Evolutionary conservation across 2,113 vertebrate genomes (phyloP).

Genomic region (Diglossa brunneiventris): DNA sequence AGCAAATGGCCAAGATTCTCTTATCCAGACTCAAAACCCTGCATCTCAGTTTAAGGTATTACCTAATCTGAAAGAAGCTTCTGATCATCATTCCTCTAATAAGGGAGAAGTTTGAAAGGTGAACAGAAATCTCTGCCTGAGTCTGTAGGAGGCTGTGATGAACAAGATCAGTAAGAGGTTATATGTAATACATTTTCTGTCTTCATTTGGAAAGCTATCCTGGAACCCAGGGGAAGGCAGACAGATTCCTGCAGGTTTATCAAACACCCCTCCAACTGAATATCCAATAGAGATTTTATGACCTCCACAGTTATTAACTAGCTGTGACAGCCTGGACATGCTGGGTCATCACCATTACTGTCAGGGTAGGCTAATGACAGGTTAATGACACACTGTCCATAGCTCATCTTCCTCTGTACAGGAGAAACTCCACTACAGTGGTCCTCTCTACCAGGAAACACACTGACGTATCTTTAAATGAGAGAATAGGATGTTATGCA

Average conservation of each 20-base stretch:
- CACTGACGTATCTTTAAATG: neutral
- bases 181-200: neutral
- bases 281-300: neutral
- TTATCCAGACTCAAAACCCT: neutral
- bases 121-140: neutral
- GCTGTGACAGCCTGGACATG: neutral
- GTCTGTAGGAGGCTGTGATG: neutral
- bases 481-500: neutral
- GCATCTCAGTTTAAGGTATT: neutral
- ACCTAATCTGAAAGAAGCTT: neutral
- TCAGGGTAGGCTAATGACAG: rapidly evolving
- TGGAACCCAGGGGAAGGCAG: neutral
- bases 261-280: neutral
- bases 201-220: neutral
- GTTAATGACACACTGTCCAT: rapidly evolving
- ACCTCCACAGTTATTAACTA: neutral
- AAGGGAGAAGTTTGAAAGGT: neutral
- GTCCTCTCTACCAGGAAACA: neutral
- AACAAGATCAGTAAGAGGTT: neutral
- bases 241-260: neutral
- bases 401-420: neutral
- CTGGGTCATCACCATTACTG: neutral
- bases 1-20: neutral
- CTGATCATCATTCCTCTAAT: neutral
- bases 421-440: neutral